Conservation (phyloP, 37 sponge, comb jelly and placozoan species). For the Lycopodina hypogea region DNA sequence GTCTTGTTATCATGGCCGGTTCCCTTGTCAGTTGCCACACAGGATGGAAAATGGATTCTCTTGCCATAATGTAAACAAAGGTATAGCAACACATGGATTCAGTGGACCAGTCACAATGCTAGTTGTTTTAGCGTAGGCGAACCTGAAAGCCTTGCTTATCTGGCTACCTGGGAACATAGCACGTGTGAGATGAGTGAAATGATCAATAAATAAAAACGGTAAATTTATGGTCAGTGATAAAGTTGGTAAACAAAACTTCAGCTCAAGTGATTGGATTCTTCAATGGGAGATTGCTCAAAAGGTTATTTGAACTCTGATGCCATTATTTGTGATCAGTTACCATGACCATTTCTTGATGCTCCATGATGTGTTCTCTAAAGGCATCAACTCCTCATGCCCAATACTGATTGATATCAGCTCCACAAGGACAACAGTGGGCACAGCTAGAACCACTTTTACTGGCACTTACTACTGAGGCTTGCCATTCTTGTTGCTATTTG, state of each 20-base stretch:
- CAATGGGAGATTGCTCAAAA: constrained; percentile 2
- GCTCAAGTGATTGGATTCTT: constrained; percentile 12
- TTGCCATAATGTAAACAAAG: neutral
- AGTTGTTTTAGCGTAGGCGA: constrained; percentile 1
- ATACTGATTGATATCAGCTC: constrained; percentile 3
- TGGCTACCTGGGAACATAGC: constrained; percentile 14
- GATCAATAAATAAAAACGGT: constrained; percentile 1
- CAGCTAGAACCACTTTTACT: constrained; percentile 2
- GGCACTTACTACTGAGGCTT: neutral
- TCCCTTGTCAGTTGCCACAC: constrained; percentile 15
- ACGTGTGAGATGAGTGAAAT: neutral
- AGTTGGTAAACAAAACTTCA: constrained; percentile 8
- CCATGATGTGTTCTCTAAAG: constrained; percentile 11
- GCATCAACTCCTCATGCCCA: constrained; percentile 12
- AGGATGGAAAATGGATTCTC: constrained; percentile 1
- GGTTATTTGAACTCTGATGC: neutral
- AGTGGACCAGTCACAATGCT: neutral
- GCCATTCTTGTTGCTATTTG: constrained; percentile 11
- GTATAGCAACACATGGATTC: neutral
- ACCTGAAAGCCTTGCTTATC: neutral
- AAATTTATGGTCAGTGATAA: constrained; percentile 16
- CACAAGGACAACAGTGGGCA: constrained; percentile 7
- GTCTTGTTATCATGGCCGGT: constrained; percentile 2
- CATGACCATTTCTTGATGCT: constrained; percentile 3
- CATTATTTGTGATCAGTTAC: neutral